A percentile compares a stretch with the other conserved stretches of the same genome.
Evolutionary conservation across 2,888 invertebrate genomes (phyloP).

Genomic region (Synergus umbraculus): DNA sequence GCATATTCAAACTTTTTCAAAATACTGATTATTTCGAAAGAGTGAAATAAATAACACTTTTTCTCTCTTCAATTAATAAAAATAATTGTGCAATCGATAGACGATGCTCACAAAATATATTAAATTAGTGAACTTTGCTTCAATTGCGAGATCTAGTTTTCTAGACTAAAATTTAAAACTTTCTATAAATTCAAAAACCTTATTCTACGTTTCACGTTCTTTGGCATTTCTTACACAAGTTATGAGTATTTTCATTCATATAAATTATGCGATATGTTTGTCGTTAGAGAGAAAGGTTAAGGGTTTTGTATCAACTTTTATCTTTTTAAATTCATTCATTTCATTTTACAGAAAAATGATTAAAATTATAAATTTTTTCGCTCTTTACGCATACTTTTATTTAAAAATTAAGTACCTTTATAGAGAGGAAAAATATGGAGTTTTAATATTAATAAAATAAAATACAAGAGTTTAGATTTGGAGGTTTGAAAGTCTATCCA

Average conservation of each 20-base stretch:
- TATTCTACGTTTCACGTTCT: not conserved
- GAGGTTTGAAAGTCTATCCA: too few relatives aligned
- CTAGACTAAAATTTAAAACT: not conserved
- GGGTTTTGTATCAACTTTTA: not conserved
- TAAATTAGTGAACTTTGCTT: not conserved
- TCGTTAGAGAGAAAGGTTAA: not conserved
- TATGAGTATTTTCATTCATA: not conserved
- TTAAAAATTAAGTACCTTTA: too few relatives aligned
- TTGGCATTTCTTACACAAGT: not conserved
- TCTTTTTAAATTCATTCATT: too few relatives aligned
- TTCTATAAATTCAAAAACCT: not conserved
- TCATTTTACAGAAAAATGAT: too few relatives aligned
- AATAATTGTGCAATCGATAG: not conserved
- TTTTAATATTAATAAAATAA: too few relatives aligned
- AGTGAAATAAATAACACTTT: not conserved
- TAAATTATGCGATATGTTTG: constrained; percentile 12
- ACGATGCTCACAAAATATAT: not conserved
- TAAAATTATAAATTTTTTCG: too few relatives aligned
- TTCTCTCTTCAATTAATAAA: not conserved
- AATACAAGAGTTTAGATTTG: too few relatives aligned
- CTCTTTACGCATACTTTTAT: too few relatives aligned
- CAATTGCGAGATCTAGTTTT: not conserved
- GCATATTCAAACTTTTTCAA: not conserved
- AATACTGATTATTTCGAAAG: not conserved
- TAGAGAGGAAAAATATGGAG: too few relatives aligned